Percentiles rank a stretch among this genome's conserved stretches.
These are phyloP conservation scores for Globodera ellingtonae DNA, from an alignment of 1,140 invertebrate genomes.

Conservation along the genomic window DNA sequence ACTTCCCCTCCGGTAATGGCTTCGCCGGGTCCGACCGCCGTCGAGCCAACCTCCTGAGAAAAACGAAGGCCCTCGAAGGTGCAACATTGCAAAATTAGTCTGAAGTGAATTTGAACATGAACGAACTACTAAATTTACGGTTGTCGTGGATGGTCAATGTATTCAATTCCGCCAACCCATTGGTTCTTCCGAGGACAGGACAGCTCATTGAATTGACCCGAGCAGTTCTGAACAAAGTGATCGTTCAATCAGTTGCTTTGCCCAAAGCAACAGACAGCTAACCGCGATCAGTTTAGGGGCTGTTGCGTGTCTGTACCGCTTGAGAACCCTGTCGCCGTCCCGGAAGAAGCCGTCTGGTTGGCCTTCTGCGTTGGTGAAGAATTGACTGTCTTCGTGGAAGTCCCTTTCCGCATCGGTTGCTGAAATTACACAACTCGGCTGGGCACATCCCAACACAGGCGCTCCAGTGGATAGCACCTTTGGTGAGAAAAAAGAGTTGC, in stretches of 20 bases:
- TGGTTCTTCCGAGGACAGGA: constrained; percentile 62
- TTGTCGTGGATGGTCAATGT: constrained; percentile 63
- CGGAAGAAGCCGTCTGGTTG: constrained; percentile 61
- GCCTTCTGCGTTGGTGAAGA: constrained; percentile 53
- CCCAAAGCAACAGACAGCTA: neutral
- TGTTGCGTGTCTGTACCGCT: constrained; percentile 45
- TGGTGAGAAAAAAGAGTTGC: constrained; percentile 3
- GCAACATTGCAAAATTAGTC: constrained; percentile 62
- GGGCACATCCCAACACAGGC: constrained; percentile 61
- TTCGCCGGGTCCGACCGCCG: constrained; percentile 54
- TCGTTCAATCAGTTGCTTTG: neutral
- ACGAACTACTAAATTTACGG: constrained; percentile 44
- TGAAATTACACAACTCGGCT: constrained; percentile 57
- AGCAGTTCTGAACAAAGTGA: constrained; percentile 54
- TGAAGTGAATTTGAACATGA: constrained; percentile 14
- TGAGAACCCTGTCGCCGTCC: constrained; percentile 56
- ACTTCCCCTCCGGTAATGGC: constrained; percentile 64
- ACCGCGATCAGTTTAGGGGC: constrained; percentile 56
- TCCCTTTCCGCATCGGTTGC: constrained; percentile 49
- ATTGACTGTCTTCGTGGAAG: constrained; percentile 50
- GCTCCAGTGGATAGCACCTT: constrained; percentile 47
- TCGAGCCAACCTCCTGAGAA: constrained; percentile 62
- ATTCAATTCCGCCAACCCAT: constrained; percentile 64
- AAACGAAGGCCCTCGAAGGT: constrained; percentile 63
- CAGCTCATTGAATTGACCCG: constrained; percentile 56